Conservation (phyloP, 2,113 vertebrate genomes). For the Microtus pennsylvanicus region DNA sequence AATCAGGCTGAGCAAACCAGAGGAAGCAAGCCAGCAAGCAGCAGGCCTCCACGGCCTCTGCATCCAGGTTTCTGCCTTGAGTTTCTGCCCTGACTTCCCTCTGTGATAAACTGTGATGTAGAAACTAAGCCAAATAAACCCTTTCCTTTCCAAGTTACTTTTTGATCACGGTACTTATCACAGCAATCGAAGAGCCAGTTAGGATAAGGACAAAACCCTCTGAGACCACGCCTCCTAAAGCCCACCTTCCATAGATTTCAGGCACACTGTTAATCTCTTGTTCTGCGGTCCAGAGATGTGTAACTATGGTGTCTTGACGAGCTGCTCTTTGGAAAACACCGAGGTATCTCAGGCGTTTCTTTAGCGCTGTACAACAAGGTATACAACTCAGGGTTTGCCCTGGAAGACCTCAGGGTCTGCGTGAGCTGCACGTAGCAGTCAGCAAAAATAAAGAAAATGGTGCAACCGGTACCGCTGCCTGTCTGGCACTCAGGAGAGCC, state of each 20-base stretch:
- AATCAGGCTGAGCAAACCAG: not conserved
- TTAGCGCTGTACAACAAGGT: not conserved
- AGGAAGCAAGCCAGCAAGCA: not conserved
- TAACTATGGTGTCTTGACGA: not conserved
- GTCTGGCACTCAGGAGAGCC: not conserved
- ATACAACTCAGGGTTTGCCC: not conserved
- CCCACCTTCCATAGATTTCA: not conserved
- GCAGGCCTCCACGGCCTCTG: not conserved
- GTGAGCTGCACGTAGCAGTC: fast-evolving
- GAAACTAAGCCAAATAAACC: not conserved
- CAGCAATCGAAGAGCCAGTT: not conserved
- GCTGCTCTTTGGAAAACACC: not conserved
- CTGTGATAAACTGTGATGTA: not conserved
- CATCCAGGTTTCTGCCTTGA: not conserved
- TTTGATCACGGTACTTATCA: not conserved
- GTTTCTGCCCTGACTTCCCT: not conserved
- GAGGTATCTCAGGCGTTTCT: not conserved
- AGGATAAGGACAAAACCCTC: not conserved
- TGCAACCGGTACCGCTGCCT: fast-evolving
- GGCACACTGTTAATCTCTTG: not conserved
- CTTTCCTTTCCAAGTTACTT: not conserved
- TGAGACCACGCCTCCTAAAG: not conserved
- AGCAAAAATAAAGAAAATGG: not conserved
- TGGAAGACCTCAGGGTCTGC: not conserved
- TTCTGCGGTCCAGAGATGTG: not conserved